Evolutionary conservation across 2,113 vertebrate genomes (phyloP).

Genomic region (Trichechus manatus): DNA sequence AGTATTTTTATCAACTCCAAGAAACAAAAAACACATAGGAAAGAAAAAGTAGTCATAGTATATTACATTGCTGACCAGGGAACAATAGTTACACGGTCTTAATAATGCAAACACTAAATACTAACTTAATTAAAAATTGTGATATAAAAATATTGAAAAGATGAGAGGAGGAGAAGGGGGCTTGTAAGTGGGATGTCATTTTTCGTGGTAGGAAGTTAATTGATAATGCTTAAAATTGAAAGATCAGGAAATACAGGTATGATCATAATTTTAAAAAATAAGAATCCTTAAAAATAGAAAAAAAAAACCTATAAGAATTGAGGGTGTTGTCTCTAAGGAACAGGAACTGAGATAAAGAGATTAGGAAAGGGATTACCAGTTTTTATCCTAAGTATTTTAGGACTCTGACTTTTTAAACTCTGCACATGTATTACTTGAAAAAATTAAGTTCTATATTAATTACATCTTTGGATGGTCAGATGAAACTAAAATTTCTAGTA

Average conservation of each 20-base stretch:
- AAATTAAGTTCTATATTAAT: background rate
- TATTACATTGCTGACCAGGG: background rate
- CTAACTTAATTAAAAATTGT: background rate
- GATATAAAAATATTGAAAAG: background rate
- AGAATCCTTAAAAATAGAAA: slow-evolving; percentile 25
- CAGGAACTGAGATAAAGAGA: background rate
- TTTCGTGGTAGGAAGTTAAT: background rate
- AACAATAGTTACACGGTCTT: background rate
- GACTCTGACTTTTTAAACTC: slow-evolving; percentile 2
- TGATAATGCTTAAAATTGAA: background rate
- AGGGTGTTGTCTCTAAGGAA: background rate
- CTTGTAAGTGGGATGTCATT: background rate
- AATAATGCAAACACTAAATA: background rate
- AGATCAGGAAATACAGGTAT: slow-evolving; percentile 19
- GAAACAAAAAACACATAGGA: background rate
- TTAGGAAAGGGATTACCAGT: background rate
- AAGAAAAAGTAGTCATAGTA: background rate
- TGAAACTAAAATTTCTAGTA: slow-evolving; percentile 39
- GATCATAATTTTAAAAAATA: background rate
- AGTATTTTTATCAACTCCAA: background rate
- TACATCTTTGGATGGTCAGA: background rate
- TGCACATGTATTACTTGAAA: background rate
- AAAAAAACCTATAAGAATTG: background rate
- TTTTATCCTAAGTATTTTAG: slow-evolving; percentile 40
- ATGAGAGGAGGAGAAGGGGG: background rate